Evolutionary conservation across 2,797 vertebrate species (phyloP).

Genomic region (Clarias platycephalus): DNA sequence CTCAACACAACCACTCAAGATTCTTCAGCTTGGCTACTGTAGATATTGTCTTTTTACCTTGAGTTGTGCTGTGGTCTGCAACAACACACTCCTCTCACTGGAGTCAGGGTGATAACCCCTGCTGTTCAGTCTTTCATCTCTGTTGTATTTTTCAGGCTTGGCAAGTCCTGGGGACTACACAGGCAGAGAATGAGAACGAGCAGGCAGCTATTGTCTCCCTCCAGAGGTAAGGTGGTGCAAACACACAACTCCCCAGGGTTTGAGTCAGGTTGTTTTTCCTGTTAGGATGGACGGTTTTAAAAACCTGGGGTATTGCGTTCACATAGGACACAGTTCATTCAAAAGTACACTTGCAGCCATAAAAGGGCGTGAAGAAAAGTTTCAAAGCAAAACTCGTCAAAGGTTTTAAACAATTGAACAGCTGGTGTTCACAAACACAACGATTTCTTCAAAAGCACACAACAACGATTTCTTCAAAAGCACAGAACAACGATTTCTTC

Average conservation of each 20-base stretch:
- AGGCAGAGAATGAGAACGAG: conserved; percentile 98
- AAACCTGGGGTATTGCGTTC: neutral
- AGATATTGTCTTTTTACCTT: neutral
- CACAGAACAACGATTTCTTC: no score
- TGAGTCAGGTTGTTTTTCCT: neutral
- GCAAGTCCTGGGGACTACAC: conserved; percentile 96
- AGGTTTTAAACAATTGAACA: neutral
- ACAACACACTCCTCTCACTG: conserved; percentile 39
- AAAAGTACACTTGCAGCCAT: neutral
- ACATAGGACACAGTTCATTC: neutral
- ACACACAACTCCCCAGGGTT: conserved; percentile 48
- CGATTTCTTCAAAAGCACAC: no score
- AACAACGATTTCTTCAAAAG: no score
- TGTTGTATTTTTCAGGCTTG: conserved; percentile 82
- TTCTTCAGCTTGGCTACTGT: conserved; percentile 7
- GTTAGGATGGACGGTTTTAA: neutral
- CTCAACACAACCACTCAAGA: neutral
- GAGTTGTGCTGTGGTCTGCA: conserved; percentile 34
- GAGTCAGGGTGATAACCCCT: conserved; percentile 50
- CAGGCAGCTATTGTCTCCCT: conserved; percentile 97
- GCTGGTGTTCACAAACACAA: neutral
- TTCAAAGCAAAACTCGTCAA: neutral
- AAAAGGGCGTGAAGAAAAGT: neutral
- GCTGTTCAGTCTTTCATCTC: conserved; percentile 54
- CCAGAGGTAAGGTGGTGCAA: conserved; percentile 84